These are phyloP conservation scores for Hermaeophaga mercurialis DNA, from an alignment of 2,888 invertebrate genomes.

Conservation along the genomic window DNA sequence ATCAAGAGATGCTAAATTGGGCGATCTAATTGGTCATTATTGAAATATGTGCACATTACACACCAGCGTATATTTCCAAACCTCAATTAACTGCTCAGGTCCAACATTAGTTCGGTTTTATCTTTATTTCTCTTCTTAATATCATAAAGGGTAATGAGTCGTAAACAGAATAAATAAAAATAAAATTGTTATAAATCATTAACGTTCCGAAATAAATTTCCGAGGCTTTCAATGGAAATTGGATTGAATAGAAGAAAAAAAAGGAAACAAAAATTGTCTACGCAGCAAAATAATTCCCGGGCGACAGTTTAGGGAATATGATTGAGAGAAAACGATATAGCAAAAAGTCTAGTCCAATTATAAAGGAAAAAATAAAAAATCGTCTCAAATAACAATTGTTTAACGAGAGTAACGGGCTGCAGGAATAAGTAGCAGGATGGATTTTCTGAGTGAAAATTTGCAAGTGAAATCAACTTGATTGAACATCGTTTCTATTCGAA, in stretches of 20 bases:
- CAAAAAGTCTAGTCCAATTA: too few species aligned
- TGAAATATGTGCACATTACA: too few species aligned
- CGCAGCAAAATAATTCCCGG: neutral
- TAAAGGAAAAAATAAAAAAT: too few species aligned
- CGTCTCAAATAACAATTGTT: neutral
- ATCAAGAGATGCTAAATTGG: too few species aligned
- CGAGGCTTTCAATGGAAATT: slow-evolving; percentile 5
- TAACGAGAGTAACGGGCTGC: slow-evolving; percentile 1
- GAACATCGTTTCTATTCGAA: slow-evolving; percentile 12
- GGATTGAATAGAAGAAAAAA: neutral
- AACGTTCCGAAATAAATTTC: slow-evolving; percentile 5
- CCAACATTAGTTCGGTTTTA: too few species aligned
- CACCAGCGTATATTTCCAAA: too few species aligned
- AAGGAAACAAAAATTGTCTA: slow-evolving; percentile 2
- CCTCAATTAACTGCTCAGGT: too few species aligned
- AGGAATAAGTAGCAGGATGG: neutral
- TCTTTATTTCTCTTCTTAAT: too few species aligned
- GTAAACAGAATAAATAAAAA: slow-evolving; percentile 22
- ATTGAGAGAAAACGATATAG: too few species aligned
- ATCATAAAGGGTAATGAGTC: slow-evolving; percentile 12
- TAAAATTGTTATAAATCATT: slow-evolving; percentile 20
- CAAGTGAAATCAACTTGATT: slow-evolving; percentile 15
- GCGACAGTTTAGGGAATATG: too few species aligned
- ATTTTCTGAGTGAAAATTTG: slow-evolving; percentile 1
- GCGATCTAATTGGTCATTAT: too few species aligned